These are phyloP conservation scores for Ceratina calcarata DNA, from an alignment of 1,140 invertebrate genomes.

Conservation along the genomic window DNA sequence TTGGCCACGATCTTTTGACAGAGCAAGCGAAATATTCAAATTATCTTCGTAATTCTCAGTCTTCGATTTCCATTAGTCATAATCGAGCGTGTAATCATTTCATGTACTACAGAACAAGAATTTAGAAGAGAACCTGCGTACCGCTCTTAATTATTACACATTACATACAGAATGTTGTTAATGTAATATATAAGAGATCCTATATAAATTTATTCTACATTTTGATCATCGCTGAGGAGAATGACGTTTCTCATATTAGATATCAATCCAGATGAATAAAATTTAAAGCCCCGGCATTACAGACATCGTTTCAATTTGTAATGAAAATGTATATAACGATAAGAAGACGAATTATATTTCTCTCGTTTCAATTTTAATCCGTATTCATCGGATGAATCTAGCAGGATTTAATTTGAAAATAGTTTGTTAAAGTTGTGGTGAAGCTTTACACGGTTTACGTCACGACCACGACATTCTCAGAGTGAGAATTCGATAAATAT, in stretches of 20 bases:
- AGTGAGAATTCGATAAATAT: constrained; percentile 57
- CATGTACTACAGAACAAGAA: too few species aligned
- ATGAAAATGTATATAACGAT: not conserved
- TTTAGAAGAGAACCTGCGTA: too few species aligned
- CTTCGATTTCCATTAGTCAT: not conserved
- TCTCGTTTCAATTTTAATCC: not conserved
- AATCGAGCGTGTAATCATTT: too few species aligned
- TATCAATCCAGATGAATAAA: too few species aligned
- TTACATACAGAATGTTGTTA: too few species aligned
- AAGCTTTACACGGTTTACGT: constrained; percentile 45
- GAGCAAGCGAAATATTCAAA: not conserved
- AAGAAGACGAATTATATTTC: not conserved
- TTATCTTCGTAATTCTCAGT: not conserved
- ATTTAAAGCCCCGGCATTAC: not conserved
- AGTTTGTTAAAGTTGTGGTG: not conserved
- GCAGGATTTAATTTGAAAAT: not conserved
- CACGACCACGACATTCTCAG: constrained; percentile 29
- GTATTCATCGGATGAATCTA: not conserved
- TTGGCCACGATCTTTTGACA: not conserved
- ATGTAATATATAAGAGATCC: too few species aligned
- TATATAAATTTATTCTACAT: too few species aligned
- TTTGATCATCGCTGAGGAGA: too few species aligned
- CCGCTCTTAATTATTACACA: too few species aligned
- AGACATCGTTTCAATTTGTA: not conserved
- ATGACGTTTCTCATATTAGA: too few species aligned